Evolutionary conservation across 1,140 invertebrate genomes (phyloP), one percentile per base, ranked within the genome.

Genomic region (Adelges cooleyi): DNA sequence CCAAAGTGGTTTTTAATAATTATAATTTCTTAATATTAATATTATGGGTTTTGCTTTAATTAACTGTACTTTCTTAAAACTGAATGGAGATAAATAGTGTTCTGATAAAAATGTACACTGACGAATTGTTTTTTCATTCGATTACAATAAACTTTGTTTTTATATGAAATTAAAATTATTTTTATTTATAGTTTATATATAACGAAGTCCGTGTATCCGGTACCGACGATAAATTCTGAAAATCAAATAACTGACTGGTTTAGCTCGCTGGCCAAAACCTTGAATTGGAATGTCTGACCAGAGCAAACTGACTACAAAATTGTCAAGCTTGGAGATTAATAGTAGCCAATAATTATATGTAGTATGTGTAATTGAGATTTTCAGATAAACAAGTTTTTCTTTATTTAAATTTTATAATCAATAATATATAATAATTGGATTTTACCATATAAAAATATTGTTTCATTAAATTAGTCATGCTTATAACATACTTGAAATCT

Each of bases 191-290:
- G 93, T 72, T 77, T 98, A 2, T 81, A 87, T 65, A 92, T 98
- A 25, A 97, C 92, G 2, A 97, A 93, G 5, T 95, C 93, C 1
- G 89, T 93, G n/a, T 96, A 95, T 74, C 93, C 94, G 1, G 89
- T 98, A 56, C 95, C 95, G 10, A 94, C 91, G 49, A 95, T 98
- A 69, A 96, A 93, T 74, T 85, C 91, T 0, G 86, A 90, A 69
- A 92, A 97, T 74, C 94, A 96, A 77, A 95, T 97, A 66, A 86
- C 89, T 5, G 95, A 98, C 72, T 98, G 94, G 95, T 98, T 98
- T 75, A 91, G 92, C 72, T 93, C 92, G 0, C 76, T 98, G 46
- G 94, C 89, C 9, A 91, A 95, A 73, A 96, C 94, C 73, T 79
- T 98, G 2, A 93, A 97, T 71, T 98, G 95, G 95, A 98, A 98